Evolutionary conservation across 1,140 invertebrate species (phyloP).

Genomic region (Mizuhopecten yessoensis): DNA sequence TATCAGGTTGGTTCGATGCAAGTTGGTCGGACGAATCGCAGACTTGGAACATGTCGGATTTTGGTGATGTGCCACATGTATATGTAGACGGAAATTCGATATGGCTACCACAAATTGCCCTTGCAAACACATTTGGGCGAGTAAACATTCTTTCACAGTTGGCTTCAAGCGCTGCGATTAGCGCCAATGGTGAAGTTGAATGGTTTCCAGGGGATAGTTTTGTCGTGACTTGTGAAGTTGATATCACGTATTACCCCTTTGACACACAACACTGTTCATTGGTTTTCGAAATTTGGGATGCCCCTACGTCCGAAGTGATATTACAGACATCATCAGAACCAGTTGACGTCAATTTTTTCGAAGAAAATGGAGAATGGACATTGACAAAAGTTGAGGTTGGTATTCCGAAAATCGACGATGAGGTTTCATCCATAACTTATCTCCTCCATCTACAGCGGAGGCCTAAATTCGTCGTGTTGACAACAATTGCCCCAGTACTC

Average conservation of each 20-base stretch:
- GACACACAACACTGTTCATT: slow-evolving; percentile 88
- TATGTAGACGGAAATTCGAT: slow-evolving; percentile 47
- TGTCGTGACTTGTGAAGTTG: slow-evolving; percentile 97
- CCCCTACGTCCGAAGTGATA: slow-evolving; percentile 78
- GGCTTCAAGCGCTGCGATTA: slow-evolving; percentile 56
- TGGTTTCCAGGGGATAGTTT: slow-evolving; percentile 99
- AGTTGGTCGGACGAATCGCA: neutral
- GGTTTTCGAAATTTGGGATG: slow-evolving; percentile 71
- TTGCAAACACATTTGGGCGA: slow-evolving; percentile 52
- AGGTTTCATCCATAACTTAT: neutral
- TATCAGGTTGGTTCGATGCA: slow-evolving; percentile 22
- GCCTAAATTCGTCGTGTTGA: slow-evolving; percentile 56
- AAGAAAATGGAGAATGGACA: slow-evolving; percentile 54
- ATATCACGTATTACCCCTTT: slow-evolving; percentile 90
- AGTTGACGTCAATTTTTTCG: slow-evolving; percentile 26
- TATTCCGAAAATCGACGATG: neutral
- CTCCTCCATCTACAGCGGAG: slow-evolving; percentile 42
- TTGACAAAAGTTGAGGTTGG: neutral
- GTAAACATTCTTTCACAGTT: slow-evolving; percentile 51
- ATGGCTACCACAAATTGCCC: slow-evolving; percentile 63
- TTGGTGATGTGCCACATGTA: slow-evolving; percentile 40
- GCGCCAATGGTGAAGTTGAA: slow-evolving; percentile 95
- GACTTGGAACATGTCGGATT: slow-evolving; percentile 41
- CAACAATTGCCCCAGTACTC: slow-evolving; percentile 66
- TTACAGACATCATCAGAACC: slow-evolving; percentile 27